Percentiles rank a stretch among this genome's conserved stretches.
These are phyloP conservation scores for Loripinus fragilis DNA, from an alignment of 2,888 invertebrate genomes.

Conservation along the genomic window DNA sequence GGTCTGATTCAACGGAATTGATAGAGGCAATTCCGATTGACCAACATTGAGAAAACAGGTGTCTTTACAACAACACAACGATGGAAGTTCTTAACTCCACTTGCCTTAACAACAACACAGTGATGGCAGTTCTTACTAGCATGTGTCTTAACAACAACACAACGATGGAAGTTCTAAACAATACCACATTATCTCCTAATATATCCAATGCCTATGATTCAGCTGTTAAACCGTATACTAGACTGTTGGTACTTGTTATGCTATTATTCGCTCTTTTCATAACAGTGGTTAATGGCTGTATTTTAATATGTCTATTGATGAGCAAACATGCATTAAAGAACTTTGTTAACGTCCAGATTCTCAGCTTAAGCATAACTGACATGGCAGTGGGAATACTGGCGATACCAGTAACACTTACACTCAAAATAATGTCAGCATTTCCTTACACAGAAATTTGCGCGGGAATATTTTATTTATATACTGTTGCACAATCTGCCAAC, in stretches of 20 bases:
- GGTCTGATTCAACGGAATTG: no score
- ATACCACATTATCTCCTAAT: no score
- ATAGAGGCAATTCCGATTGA: no score
- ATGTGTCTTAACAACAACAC: no score
- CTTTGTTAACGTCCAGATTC: slow-evolving; percentile 9
- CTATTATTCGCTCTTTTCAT: not conserved
- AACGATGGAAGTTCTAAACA: no score
- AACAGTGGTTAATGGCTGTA: not conserved
- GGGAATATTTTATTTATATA: not conserved
- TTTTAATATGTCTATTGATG: not conserved
- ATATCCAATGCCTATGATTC: not conserved
- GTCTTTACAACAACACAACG: no score
- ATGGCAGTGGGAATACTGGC: not conserved
- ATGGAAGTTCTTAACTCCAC: no score
- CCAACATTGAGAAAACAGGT: no score
- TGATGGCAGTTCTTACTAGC: no score
- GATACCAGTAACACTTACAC: not conserved
- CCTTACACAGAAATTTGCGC: not conserved
- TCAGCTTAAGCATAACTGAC: slow-evolving; percentile 7
- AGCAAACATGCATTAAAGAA: not conserved
- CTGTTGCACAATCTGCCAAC: not conserved
- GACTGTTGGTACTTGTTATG: not conserved
- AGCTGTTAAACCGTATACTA: not conserved
- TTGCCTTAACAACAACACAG: no score
- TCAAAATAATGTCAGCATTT: not conserved